A percentile compares a stretch with the other conserved stretches of the same genome.
phyloP scores from a whole-genome alignment of 2,113 vertebrate genomes.

The Rattus rattus region DNA sequence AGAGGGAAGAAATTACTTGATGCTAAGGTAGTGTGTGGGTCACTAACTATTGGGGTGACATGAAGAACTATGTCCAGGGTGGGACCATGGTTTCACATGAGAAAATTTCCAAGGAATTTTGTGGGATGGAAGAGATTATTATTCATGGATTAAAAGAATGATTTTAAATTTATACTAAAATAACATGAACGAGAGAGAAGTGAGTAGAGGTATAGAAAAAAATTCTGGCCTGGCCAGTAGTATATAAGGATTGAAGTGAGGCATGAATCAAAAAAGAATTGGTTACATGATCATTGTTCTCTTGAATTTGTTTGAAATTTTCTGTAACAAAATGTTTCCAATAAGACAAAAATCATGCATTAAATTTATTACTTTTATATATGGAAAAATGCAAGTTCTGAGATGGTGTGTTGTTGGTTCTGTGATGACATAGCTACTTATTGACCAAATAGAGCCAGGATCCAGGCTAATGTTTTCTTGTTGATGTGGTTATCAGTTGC shows the following conservation, averaged over 20 bases:
- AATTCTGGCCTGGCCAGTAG: neutral
- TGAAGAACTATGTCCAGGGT: neutral
- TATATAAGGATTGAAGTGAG: neutral
- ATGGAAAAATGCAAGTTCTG: neutral
- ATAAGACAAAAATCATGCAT: neutral
- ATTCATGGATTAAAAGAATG: neutral
- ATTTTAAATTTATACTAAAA: neutral
- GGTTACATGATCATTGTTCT: neutral
- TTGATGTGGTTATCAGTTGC: constrained; percentile 2
- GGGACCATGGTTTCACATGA: neutral
- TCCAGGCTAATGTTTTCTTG: neutral
- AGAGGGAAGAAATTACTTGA: neutral
- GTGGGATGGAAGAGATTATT: neutral
- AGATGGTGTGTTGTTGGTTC: neutral
- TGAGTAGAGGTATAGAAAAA: neutral
- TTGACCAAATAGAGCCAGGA: neutral
- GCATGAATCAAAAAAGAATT: neutral
- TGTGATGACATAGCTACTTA: neutral
- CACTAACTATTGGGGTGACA: neutral
- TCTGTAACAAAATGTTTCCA: neutral
- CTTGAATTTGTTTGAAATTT: neutral
- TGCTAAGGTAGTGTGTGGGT: neutral
- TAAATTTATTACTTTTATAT: constrained; percentile 3
- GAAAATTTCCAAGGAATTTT: neutral
- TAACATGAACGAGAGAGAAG: neutral